Conservation (phyloP, 1,140 invertebrate species). For the Saccostrea echinata region DNA sequence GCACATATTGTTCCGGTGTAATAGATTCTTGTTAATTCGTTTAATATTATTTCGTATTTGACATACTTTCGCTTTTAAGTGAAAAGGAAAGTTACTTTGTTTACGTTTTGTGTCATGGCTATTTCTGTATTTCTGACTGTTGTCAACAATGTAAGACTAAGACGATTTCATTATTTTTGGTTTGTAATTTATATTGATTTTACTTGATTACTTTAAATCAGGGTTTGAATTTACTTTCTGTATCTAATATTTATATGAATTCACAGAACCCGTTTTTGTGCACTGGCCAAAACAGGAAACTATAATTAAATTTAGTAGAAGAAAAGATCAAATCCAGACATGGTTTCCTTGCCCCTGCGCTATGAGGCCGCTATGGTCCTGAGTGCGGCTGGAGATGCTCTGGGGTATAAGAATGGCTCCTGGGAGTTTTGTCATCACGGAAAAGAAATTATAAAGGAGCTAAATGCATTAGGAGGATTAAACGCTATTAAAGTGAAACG, state of each 20-base stretch:
- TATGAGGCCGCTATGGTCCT: slow-evolving; percentile 74
- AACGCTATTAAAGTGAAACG: slow-evolving; percentile 61
- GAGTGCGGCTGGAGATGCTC: slow-evolving; percentile 74
- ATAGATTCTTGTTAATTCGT: not conserved
- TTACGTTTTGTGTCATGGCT: too few species aligned
- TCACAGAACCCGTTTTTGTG: too few species aligned
- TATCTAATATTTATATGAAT: too few species aligned
- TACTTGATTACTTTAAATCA: too few species aligned
- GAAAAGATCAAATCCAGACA: not conserved
- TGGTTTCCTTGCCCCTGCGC: not conserved
- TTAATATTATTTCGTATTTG: not conserved
- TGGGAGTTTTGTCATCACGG: slow-evolving; percentile 75
- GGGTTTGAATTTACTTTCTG: too few species aligned
- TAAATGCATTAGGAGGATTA: slow-evolving; percentile 68
- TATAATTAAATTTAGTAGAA: too few species aligned
- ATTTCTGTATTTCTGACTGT: too few species aligned
- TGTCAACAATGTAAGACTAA: too few species aligned
- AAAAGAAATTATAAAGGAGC: slow-evolving; percentile 67
- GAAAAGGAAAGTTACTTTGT: too few species aligned
- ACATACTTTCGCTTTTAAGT: not conserved
- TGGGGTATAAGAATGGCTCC: slow-evolving; percentile 73
- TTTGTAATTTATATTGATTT: too few species aligned
- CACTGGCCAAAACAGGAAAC: too few species aligned
- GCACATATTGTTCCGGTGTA: not conserved
- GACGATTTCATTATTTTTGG: too few species aligned